A percentile compares a stretch with the other conserved stretches of the same genome.
Conservation (phyloP, 2,797 vertebrate species). For the Enoplosus armatus region DNA sequence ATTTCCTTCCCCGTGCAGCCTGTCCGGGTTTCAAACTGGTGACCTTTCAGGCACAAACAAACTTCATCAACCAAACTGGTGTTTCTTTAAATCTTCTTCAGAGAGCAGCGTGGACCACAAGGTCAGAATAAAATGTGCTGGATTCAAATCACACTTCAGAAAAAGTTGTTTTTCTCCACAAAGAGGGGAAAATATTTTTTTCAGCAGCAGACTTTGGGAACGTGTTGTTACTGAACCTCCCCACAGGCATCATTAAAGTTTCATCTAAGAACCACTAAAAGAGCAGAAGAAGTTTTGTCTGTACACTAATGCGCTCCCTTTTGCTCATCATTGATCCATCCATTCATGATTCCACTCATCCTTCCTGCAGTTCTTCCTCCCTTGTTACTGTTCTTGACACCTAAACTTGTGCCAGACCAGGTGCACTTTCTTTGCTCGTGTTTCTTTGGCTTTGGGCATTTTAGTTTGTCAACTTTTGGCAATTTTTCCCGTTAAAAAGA, state of each 20-base stretch:
- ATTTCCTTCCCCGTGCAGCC: neutral
- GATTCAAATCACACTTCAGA: neutral
- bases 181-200: neutral
- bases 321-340: neutral
- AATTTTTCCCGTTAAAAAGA: slow-evolving; percentile 10
- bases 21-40: neutral
- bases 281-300: slow-evolving; percentile 5
- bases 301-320: neutral
- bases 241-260: slow-evolving; percentile 31
- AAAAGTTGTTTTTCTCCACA: neutral
- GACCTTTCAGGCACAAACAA: neutral
- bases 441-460: neutral
- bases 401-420: neutral
- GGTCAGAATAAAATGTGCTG: neutral
- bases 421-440: neutral
- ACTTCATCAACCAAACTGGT: neutral
- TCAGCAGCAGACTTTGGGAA: neutral
- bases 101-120: neutral
- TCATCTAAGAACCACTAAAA: slow-evolving; percentile 18
- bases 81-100: neutral
- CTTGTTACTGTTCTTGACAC: neutral
- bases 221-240: slow-evolving; percentile 5
- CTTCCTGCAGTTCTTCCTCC: neutral
- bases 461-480: slow-evolving; percentile 2
- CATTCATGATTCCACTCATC: neutral